phyloP scores from a whole-genome alignment of 2,113 vertebrate species.

The Axis porcinus region DNA sequence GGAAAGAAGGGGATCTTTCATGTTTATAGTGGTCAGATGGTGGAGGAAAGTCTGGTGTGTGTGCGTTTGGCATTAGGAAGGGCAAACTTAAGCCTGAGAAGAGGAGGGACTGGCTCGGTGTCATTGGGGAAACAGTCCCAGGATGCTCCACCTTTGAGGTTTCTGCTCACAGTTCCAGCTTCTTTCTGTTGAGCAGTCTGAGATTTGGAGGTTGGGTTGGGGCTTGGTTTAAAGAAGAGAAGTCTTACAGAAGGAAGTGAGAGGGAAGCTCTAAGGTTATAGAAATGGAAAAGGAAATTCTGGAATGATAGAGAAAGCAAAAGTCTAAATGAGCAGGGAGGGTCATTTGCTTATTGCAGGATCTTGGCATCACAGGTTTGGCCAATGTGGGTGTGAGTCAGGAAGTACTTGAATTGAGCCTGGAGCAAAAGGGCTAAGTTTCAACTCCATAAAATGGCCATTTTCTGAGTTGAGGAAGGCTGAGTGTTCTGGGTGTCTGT shows the following conservation, averaged over 20 bases:
- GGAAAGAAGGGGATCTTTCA: not conserved
- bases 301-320: not conserved
- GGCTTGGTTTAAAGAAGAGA: constrained; percentile 3
- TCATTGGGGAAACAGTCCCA: not conserved
- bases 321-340: not conserved
- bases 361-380: not conserved
- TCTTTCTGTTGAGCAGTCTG: not conserved
- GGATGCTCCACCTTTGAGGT: rapidly evolving
- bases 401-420: not conserved
- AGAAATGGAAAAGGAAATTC: not conserved
- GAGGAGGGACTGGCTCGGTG: not conserved
- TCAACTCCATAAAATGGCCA: not conserved
- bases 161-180: not conserved
- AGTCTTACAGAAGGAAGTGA: not conserved
- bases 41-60: not conserved
- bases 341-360: not conserved
- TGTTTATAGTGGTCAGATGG: not conserved
- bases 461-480: not conserved
- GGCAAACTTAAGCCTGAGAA: not conserved
- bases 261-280: not conserved
- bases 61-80: too few relatives aligned
- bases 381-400: not conserved
- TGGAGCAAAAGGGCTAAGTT: not conserved
- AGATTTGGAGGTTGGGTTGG: not conserved
- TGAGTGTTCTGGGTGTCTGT: not conserved